Evolutionary conservation across 2,888 invertebrate species (phyloP), one percentile per base, ranked within the genome.

Genomic region (Aricia artaxerxes): DNA sequence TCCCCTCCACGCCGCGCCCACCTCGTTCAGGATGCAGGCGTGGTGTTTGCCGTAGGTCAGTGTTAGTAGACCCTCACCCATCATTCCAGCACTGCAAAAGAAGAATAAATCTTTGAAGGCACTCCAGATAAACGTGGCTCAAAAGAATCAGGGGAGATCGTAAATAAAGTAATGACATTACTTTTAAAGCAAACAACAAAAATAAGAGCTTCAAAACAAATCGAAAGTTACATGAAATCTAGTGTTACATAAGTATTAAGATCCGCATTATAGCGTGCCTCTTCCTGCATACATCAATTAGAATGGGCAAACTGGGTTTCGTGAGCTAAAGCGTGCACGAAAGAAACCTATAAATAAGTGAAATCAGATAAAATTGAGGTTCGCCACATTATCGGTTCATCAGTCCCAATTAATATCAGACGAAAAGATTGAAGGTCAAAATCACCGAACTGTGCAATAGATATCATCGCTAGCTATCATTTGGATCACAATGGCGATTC

Each of bases 31-130:
- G 95, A 98, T 97, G 95, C 97, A 97, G 95, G 97, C 97, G 95
- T 97, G 97, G 96, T 98, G 98, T 95, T 98, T 98, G 95, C 97
- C 97, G 95, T 98, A 98, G 95, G 98, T 97, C 95, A 98, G 96
- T 91, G 98, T 98, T 95, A 98, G 96, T 95, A 97, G 95, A 88
- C 96, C 96, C 93, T 96, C 96, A 91, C 95, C 95, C 95, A 95
- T 95, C 92, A 95, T 95, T 94, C 94, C 94, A 93, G 93, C 93
- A 91, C 95, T 95, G 89, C 3, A 90, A 90, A 83, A 84, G 85
- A 84, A 83, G 24, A 82, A 75, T 82, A 60, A n/a, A 38, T 35
- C 13, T 38, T 69, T 38, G 1, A 64, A 64, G 64, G 64, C 24
- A 38, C n/a, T n/a, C n/a, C 57, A 49, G 4, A 24, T 13, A 78